A percentile compares a stretch with the other conserved stretches of the same genome.
Evolutionary conservation across 1,140 invertebrate genomes (phyloP).

Genomic region (Holotrichia oblita): DNA sequence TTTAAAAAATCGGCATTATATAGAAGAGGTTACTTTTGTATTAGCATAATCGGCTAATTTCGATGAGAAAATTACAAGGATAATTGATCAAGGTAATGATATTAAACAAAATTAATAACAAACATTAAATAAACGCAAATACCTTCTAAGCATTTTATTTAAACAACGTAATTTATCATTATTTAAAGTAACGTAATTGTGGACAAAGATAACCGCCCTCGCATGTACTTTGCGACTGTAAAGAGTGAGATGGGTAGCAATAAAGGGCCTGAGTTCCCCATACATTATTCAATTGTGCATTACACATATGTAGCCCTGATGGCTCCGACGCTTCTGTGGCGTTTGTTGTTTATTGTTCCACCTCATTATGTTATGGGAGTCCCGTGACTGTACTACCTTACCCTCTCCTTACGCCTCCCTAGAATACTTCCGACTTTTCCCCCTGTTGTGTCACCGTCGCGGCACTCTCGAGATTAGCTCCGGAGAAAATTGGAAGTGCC

Average conservation of each 20-base stretch:
- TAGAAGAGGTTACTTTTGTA: too few relatives aligned
- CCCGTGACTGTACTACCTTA: neutral
- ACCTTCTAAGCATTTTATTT: too few relatives aligned
- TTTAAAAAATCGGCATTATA: too few relatives aligned
- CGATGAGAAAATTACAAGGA: too few relatives aligned
- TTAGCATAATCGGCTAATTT: too few relatives aligned
- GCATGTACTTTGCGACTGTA: too few relatives aligned
- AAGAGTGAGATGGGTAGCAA: neutral
- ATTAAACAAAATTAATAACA: too few relatives aligned
- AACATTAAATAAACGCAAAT: too few relatives aligned
- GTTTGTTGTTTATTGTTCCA: slow-evolving; percentile 21
- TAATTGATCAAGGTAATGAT: too few relatives aligned
- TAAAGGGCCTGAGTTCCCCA: neutral
- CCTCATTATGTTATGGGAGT: slow-evolving; percentile 19
- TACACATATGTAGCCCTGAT: neutral
- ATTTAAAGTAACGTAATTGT: too few relatives aligned
- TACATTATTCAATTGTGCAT: slow-evolving; percentile 29
- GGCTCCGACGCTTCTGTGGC: neutral
- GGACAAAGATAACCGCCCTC: too few relatives aligned
- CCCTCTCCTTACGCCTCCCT: neutral
- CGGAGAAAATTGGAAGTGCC: slow-evolving; percentile 26
- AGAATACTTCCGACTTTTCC: neutral
- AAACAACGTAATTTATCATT: too few relatives aligned
- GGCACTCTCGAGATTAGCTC: slow-evolving; percentile 28
- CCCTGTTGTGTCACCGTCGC: neutral